Base-by-base conservation (phyloP, 2,888 invertebrate species). In the Lumbricus terrestris region DNA sequence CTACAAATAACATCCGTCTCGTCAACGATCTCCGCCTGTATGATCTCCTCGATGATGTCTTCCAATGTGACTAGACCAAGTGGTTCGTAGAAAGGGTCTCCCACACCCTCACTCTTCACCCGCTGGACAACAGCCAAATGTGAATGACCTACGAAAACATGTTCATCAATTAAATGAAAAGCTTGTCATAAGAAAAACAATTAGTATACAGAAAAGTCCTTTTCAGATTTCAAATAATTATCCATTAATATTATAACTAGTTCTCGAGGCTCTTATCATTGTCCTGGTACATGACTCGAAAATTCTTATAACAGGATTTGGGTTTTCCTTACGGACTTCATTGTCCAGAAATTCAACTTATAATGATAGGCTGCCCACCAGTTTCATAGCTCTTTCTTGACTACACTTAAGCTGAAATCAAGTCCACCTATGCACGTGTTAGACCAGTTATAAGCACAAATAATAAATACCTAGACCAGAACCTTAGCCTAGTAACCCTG, bases 121-220 rank as follows among this genome's bases (percentile, higher is more conserved):
- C 97, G 96, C 93, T 98, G 98, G 0, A 99, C 98, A 95, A 99
- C 98, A 6, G 99, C 98, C 97, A 99, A 98, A 95, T 98, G 98
- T 0, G 95, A 95, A 89, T 94, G 94, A 69, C 95, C 95, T 95
- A 92, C 29, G 93, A 93, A 40, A 91, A 90, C 82, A 88, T 5
- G 69, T 69, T 69, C 29, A 69, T 69, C 69, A 69, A n/a, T 47
- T 4, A 47, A 1, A 13, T 18, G 18, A 42, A 42, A 42, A 6
- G 13, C 29, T 54, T 54, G 23, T 54, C 29, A n/a, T n/a, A 69
- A n/a, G 69, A 69, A 69, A 69, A n/a, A n/a, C 69, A 29, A 8
- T n/a, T 13, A 69, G 54, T n/a, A n/a, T 18, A n/a, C n/a, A n/a
- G n/a, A 54, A 54, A 54, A 54, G n/a, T 54, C 11, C 29, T 29